Conservation (phyloP, 2,113 vertebrate genomes). For the Tinamus guttatus region DNA sequence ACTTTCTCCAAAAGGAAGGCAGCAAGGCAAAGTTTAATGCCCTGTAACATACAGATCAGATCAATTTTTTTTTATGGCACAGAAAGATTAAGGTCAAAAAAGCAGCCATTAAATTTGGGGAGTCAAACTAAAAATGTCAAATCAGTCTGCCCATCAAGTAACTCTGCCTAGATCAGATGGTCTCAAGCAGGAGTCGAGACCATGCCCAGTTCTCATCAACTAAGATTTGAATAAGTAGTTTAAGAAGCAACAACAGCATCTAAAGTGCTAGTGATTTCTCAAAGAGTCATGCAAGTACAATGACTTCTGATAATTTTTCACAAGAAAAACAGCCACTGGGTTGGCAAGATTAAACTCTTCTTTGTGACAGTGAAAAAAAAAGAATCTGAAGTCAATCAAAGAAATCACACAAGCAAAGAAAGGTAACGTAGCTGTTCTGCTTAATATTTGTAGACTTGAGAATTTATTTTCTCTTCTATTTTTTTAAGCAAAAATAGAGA, state of each 20-base stretch:
- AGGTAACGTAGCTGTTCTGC: background rate
- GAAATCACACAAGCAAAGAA: background rate
- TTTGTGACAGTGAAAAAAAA: background rate
- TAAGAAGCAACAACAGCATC: rapidly evolving
- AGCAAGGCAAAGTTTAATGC: background rate
- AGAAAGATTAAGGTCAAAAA: background rate
- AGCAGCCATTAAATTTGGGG: background rate
- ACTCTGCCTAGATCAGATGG: background rate
- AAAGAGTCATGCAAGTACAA: background rate
- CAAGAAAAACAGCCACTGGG: rapidly evolving
- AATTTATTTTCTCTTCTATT: background rate
- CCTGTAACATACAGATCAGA: background rate
- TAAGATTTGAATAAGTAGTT: background rate
- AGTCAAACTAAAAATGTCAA: background rate
- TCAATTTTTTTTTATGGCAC: background rate
- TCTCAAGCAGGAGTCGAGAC: background rate
- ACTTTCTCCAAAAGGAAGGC: background rate
- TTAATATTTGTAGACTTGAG: background rate
- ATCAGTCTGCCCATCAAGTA: background rate
- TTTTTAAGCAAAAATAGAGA: background rate
- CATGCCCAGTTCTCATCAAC: background rate
- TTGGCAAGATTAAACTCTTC: rapidly evolving
- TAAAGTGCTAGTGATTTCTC: rapidly evolving
- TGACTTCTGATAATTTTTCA: background rate
- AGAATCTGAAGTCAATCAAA: background rate